Evolutionary conservation across 2,113 vertebrate species (phyloP).

Genomic region (Polypterus senegalus): DNA sequence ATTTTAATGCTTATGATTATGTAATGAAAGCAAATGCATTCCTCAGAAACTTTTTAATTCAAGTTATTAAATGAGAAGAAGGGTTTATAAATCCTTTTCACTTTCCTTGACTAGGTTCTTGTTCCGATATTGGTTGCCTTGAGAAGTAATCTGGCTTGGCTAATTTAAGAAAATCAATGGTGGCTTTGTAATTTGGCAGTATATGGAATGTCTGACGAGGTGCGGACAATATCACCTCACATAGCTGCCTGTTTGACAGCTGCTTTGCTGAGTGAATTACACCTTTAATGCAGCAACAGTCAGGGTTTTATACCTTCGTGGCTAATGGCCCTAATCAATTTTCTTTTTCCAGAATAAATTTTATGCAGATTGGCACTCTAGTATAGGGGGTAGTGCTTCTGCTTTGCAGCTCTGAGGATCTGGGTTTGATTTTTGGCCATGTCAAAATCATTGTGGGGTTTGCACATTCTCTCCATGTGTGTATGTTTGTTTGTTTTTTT

Average conservation of each 20-base stretch:
- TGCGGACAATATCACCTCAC: background rate
- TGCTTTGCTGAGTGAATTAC: background rate
- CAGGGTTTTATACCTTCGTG: background rate
- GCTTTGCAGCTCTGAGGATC: no score
- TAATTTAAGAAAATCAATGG: background rate
- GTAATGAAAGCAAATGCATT: no score
- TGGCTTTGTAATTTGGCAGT: background rate
- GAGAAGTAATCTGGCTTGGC: background rate
- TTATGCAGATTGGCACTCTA: no score
- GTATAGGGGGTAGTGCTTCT: no score
- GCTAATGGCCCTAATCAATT: no score
- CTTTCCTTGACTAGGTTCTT: background rate
- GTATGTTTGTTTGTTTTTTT: no score
- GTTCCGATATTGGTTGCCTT: background rate
- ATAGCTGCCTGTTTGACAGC: background rate
- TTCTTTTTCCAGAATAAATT: no score
- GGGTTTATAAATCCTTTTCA: background rate
- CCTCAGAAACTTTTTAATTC: no score
- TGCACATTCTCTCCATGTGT: no score
- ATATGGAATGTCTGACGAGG: conserved; percentile 1
- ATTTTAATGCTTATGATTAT: no score
- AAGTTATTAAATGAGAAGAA: background rate
- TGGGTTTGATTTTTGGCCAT: no score
- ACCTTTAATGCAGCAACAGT: background rate
- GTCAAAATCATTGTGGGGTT: no score